Evolutionary conservation across 2,113 vertebrate species (phyloP), one percentile per base, ranked within the genome.

Genomic region (Chaenocephalus aceratus): DNA sequence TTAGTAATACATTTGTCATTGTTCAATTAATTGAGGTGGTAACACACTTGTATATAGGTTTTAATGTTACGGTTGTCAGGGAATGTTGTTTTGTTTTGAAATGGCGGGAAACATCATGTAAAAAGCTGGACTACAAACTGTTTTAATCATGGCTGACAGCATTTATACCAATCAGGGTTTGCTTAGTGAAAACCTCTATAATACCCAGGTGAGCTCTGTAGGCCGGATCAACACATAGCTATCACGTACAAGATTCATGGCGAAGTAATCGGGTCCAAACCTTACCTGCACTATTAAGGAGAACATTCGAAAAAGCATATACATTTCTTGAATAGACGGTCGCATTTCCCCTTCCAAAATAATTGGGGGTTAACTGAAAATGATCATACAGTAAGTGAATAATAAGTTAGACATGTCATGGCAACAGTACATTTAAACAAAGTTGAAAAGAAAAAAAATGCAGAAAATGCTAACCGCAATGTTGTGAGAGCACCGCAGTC

Each of bases 211-310:
- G 65, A 80, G 66, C 63, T 21, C 62, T 18, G 52, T 58, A 26
- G 62, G 53, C 41, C 69, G 58, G 44, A 76, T 48, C 11, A 52
- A 73, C 71, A 60, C n/a, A 71, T 30, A 45, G 64, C 44, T 16
- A 77, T 52, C 41, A 80, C 45, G 56, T 15, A 72, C 30, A 59
- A 44, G 36, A 56, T 49, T 72, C 46, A 71, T 53, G n/a, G 61
- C 18, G 23, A 66, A 80, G 85, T 76, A 75, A 80, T 68, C 30
- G 56, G 72, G 60, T 83, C 49, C 61, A 62, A 77, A 74, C 56
- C 72, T 53, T 23, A 62, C 69, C 60, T 14, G 41, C 12, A 15
- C 46, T 48, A 59, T 72, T 36, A 36, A 49, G 11, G 2, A 52
- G 59, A 66, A 16, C 2, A 34, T 51, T 69, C 52, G 6, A 57